These are phyloP conservation scores for Timandra comae DNA, from an alignment of 2,888 invertebrate genomes.

Conservation along the genomic window DNA sequence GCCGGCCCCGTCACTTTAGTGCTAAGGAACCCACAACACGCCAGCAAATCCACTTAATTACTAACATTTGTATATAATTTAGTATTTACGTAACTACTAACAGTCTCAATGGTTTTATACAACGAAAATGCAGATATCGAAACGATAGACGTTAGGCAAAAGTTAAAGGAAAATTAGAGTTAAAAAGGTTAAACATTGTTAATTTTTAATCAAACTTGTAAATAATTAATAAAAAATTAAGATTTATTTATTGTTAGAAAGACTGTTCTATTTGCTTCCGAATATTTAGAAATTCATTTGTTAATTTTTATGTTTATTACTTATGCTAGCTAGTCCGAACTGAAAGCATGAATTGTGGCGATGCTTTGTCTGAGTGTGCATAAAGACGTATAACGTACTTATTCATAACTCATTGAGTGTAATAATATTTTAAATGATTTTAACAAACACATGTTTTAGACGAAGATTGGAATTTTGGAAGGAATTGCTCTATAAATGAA, in stretches of 20 bases:
- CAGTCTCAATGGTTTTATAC: neutral
- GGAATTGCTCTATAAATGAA: too few relatives aligned
- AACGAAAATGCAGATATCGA: neutral
- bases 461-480: too few relatives aligned
- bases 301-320: slow-evolving; percentile 23
- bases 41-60: slow-evolving; percentile 3
- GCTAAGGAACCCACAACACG: slow-evolving; percentile 54
- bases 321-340: slow-evolving; percentile 46
- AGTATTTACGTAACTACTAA: neutral
- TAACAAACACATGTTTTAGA: too few relatives aligned
- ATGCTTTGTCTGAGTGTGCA: too few relatives aligned
- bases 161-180: too few relatives aligned
- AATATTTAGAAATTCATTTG: slow-evolving; percentile 43
- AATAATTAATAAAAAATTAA: slow-evolving; percentile 2
- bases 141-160: too few relatives aligned
- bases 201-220: too few relatives aligned
- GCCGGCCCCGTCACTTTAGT: slow-evolving; percentile 86
- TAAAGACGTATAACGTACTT: too few relatives aligned
- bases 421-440: too few relatives aligned
- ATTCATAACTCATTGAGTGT: too few relatives aligned
- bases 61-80: slow-evolving; percentile 10
- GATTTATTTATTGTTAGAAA: slow-evolving; percentile 18
- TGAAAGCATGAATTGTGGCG: slow-evolving; percentile 22
- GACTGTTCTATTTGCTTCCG: slow-evolving; percentile 40
- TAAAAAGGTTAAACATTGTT: too few relatives aligned